Conservation (phyloP, 2,113 vertebrate genomes). For the Piprites chloris region DNA sequence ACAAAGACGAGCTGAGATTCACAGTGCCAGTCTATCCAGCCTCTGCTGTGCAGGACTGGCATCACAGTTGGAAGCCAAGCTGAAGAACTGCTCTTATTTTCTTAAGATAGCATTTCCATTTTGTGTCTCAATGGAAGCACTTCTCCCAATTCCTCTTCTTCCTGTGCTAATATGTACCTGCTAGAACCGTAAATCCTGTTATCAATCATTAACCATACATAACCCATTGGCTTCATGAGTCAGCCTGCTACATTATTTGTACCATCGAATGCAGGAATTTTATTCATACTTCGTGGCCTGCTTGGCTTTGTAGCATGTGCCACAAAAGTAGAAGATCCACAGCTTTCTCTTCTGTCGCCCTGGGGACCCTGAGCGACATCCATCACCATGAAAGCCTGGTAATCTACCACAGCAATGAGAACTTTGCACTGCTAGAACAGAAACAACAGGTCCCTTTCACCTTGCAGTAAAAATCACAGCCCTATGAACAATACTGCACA, state of each 20-base stretch:
- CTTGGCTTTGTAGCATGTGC: not conserved
- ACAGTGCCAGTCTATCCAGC: not conserved
- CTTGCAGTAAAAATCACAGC: not conserved
- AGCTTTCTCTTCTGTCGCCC: not conserved
- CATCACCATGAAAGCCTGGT: not conserved
- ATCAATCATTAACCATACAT: not conserved
- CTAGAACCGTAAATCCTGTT: not conserved
- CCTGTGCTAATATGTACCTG: not conserved
- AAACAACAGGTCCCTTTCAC: constrained; percentile 3
- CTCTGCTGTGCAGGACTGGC: constrained; percentile 31
- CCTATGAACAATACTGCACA: fast-evolving
- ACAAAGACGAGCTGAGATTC: not conserved
- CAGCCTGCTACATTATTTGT: not conserved
- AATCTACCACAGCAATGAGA: not conserved
- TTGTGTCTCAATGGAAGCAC: constrained; percentile 13
- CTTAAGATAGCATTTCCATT: constrained; percentile 59
- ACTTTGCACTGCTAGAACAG: not conserved
- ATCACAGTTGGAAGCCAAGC: constrained; percentile 39
- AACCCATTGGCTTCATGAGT: not conserved
- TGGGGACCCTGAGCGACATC: not conserved
- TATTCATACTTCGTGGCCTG: not conserved
- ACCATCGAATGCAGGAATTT: not conserved
- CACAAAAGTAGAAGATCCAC: not conserved
- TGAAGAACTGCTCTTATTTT: constrained; percentile 21
- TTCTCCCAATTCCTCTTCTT: constrained; percentile 25